Base-by-base conservation (phyloP, 2,888 invertebrate species). In the Embidobia sp. region DNA sequence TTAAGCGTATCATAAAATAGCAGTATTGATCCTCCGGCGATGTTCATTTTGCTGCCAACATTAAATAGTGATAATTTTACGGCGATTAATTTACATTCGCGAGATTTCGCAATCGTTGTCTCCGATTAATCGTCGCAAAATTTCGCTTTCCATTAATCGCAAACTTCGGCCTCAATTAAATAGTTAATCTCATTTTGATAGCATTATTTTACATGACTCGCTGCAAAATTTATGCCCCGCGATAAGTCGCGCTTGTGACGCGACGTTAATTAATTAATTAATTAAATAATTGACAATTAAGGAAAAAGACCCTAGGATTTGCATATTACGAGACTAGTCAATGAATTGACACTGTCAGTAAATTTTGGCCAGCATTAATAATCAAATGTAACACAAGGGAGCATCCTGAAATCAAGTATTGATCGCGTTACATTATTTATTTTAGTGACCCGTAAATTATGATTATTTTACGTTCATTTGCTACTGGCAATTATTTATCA, bases 1-100 rank as follows among this genome's bases (percentile, higher is more conserved):
- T 67, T 67, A 57, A 44, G 27, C 46, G 67, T 35, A 57, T 57
- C 55, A 48, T 69, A 69, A 69, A 69, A 69, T 33, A 69, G 57
- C 57, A 26, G 49, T 59, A 69, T 69, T 59, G 69, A 69, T 69
- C 57, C 67, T 29, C 26, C 31, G 33, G 53, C 35, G n/a, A 18
- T 46, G 66, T 55, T 67, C 66, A 31, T 40, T 67, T 35, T 8
- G 48, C 29, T 2, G 15, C 18, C 13, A 8, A 19, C 67, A 22
- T 66, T 35, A 46, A 67, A 55, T 37, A 55, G 37, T 37, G 67
- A 67, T 67, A 46, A 67, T 55, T 55, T 55, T 46, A 16, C 53
- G 15, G 11, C 11, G 44, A 53, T 53, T 33, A 66, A 66, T 66
- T 53, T 66, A 55, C 53, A 66, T 53, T 42, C 4, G 29, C 4